Base-by-base conservation (phyloP, 2,797 vertebrate species). In the Microctenopoma stevenorrisi region DNA sequence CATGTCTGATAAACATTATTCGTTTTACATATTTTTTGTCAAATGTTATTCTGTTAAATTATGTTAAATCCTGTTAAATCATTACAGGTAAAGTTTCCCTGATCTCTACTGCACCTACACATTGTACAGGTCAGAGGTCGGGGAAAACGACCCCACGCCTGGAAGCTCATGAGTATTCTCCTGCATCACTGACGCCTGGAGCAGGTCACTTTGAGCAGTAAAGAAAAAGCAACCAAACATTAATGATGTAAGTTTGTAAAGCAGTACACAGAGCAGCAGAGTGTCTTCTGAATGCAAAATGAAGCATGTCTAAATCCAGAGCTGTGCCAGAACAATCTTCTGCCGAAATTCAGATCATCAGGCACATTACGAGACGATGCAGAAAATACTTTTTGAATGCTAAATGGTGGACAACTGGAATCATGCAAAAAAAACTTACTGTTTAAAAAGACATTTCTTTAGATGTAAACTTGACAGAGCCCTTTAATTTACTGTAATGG, bases 231-330 rank as follows among this genome's bases (percentile, higher is more conserved):
- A 75, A 40, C 25, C 46, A 68, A 48, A 74, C 48, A 61, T 46
- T 18, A 51, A 16, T 28, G 35, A 58, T 5, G 42, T 12, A 30
- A 56, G 35, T 53, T 71, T 68, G 28, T 64, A n/a, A 67, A 58
- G 37, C 50, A 42, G 42, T 25, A 26, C 35, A 64, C 15, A 0
- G 30, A 72, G 62, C 58, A 61, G 25, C 59, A 22, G 7, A 57
- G 42, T n/a, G 13, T 49, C 47, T 58, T 64, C 60, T 15, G 26
- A 71, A 53, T 73, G 56, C 56, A 74, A 76, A 78, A 64, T 64
- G 25, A 82, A 81, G 47, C 49, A 5, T 82, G 59, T 68, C 54
- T 68, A 62, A 72, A 76, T 68, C 70, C 53, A 60, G 63, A 59
- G 25, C 48, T 46, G 47, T 74, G 54, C 50, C 79, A 68, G 52